A percentile compares a stretch with the other conserved stretches of the same genome.
phyloP scores from a whole-genome alignment of 2,797 vertebrate species.

The Crax fasciolata region DNA sequence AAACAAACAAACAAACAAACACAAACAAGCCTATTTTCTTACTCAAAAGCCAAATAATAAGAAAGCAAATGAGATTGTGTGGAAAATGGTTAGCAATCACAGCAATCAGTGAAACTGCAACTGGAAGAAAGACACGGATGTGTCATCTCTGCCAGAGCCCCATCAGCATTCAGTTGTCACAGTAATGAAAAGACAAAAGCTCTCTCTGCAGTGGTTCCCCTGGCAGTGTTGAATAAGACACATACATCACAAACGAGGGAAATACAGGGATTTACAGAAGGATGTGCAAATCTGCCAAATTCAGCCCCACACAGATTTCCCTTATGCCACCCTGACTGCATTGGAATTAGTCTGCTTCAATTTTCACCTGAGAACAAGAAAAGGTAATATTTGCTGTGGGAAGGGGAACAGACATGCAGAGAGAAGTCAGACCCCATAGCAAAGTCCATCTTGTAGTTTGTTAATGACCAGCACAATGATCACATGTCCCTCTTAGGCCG shows the following conservation, averaged over 20 bases:
- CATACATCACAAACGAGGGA: not conserved
- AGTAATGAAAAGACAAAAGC: not conserved
- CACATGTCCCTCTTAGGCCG: not conserved
- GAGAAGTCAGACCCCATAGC: slow-evolving; percentile 3
- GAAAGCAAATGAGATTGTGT: not conserved
- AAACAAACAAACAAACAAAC: not conserved
- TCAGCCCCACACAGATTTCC: not conserved
- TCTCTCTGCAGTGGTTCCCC: not conserved
- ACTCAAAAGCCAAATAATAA: not conserved
- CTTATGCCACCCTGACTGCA: not conserved
- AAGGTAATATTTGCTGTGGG: slow-evolving; percentile 3
- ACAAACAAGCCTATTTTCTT: not conserved
- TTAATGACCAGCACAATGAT: not conserved
- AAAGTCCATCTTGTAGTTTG: slow-evolving; percentile 47
- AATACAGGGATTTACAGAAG: not conserved
- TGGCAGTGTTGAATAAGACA: fast-evolving
- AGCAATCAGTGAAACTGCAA: slow-evolving; percentile 3
- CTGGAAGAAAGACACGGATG: not conserved
- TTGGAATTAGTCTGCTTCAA: not conserved
- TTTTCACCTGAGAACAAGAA: not conserved
- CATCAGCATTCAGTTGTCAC: not conserved
- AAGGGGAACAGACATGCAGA: not conserved
- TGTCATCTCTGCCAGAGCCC: not conserved
- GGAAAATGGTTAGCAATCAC: not conserved
- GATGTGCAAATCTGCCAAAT: not conserved